These are phyloP conservation scores for Cariama cristata DNA, from an alignment of 2,113 vertebrate species.

Conservation along the genomic window DNA sequence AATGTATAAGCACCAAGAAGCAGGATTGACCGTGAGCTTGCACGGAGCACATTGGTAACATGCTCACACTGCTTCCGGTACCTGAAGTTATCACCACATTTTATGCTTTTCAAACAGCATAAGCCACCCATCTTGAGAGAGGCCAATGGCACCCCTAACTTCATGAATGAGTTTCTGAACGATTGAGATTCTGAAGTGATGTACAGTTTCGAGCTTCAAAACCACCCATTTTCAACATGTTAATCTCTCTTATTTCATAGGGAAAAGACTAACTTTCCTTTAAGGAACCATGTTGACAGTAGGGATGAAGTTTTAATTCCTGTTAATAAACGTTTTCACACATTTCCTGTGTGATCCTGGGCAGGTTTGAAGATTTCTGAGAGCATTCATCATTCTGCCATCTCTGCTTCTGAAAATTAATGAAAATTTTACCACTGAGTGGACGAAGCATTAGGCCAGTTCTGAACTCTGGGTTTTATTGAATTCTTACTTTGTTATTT, in stretches of 20 bases:
- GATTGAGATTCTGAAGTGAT: neutral
- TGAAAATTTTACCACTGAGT: constrained; percentile 15
- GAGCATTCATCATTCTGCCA: constrained; percentile 34
- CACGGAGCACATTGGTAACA: rapidly evolving
- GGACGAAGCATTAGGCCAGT: neutral
- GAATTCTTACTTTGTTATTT: constrained; percentile 46
- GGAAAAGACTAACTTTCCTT: neutral
- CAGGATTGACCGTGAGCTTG: neutral
- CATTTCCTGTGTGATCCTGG: neutral
- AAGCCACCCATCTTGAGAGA: neutral
- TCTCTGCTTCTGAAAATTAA: constrained; percentile 40
- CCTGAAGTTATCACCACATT: neutral
- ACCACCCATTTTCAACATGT: neutral
- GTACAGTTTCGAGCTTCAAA: neutral
- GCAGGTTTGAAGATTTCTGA: neutral
- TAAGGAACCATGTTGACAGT: neutral
- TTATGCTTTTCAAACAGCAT: neutral
- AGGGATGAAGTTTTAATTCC: constrained; percentile 30
- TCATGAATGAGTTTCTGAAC: neutral
- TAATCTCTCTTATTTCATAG: neutral
- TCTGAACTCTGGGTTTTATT: constrained; percentile 2
- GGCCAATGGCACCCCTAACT: neutral
- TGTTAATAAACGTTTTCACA: constrained; percentile 32
- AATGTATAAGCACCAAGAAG: neutral
- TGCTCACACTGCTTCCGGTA: neutral